Conservation (phyloP, 2,797 vertebrate genomes). For the Sebastes cheni region DNA sequence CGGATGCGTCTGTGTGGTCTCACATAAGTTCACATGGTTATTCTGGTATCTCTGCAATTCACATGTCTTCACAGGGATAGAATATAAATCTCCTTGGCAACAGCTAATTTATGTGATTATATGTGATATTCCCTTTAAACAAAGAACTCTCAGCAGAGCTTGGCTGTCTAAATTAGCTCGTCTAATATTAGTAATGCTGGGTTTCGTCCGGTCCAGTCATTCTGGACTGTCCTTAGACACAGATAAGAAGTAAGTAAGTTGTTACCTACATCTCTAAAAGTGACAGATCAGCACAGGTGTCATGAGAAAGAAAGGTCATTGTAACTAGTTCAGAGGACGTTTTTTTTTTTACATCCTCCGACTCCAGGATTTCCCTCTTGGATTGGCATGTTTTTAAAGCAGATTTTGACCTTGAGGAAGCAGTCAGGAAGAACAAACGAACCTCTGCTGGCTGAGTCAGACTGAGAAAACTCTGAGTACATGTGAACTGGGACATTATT, state of each 20-base stretch:
- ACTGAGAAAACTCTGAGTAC: not conserved
- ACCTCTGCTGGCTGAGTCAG: not conserved
- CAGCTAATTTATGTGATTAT: not conserved
- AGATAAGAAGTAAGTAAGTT: no score
- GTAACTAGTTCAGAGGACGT: not conserved
- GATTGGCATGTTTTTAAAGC: slow-evolving; percentile 1
- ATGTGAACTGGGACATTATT: slow-evolving; percentile 12
- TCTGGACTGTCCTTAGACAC: no score
- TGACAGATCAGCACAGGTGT: not conserved
- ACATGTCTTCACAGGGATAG: not conserved
- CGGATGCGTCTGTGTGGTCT: not conserved
- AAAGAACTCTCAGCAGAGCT: not conserved
- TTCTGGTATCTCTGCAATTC: not conserved
- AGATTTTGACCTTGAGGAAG: slow-evolving; percentile 26
- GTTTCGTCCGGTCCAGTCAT: no score
- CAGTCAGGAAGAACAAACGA: not conserved
- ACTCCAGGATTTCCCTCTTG: not conserved
- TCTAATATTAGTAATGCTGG: not conserved
- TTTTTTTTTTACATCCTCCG: not conserved
- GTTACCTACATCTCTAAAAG: not conserved
- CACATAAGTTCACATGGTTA: not conserved
- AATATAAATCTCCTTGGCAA: not conserved
- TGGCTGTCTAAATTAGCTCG: not conserved
- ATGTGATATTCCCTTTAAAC: not conserved
- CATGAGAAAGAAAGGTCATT: not conserved